These are phyloP conservation scores for Lepus townsendii DNA, from an alignment of 2,797 vertebrate genomes.

Conservation along the genomic window DNA sequence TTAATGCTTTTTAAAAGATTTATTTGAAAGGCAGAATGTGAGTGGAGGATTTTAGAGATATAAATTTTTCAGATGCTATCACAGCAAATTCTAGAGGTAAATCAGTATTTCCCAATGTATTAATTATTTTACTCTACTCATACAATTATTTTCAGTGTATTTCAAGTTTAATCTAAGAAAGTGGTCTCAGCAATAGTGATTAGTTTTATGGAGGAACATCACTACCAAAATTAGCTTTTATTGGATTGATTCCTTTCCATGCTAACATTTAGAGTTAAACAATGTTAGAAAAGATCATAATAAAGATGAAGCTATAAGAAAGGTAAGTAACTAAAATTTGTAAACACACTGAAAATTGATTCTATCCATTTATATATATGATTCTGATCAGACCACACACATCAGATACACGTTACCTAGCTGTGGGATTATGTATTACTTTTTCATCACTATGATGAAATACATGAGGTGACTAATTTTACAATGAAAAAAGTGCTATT, in stretches of 20 bases:
- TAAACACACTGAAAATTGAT: not conserved
- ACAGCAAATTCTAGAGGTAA: not conserved
- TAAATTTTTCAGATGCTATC: not conserved
- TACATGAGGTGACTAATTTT: no score
- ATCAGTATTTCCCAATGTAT: not conserved
- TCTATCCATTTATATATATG: not conserved
- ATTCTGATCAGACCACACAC: not conserved
- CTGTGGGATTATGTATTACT: not conserved
- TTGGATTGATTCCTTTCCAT: not conserved
- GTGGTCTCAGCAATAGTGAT: not conserved
- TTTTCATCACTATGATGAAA: no score
- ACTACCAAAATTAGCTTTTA: not conserved
- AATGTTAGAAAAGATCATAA: slow-evolving; percentile 3
- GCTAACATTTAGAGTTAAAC: not conserved
- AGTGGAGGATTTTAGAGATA: not conserved
- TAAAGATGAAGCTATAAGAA: slow-evolving; percentile 16
- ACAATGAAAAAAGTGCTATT: no score
- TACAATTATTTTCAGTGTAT: slow-evolving; percentile 10
- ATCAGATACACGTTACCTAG: not conserved
- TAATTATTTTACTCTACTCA: slow-evolving; percentile 9
- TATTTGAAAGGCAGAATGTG: no score
- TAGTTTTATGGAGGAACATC: not conserved
- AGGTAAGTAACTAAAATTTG: not conserved
- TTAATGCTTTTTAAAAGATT: no score
- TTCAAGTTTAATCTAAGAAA: slow-evolving; percentile 26